Evolutionary conservation across 2,888 invertebrate species (phyloP).

Genomic region (Halictus quadricinctus): DNA sequence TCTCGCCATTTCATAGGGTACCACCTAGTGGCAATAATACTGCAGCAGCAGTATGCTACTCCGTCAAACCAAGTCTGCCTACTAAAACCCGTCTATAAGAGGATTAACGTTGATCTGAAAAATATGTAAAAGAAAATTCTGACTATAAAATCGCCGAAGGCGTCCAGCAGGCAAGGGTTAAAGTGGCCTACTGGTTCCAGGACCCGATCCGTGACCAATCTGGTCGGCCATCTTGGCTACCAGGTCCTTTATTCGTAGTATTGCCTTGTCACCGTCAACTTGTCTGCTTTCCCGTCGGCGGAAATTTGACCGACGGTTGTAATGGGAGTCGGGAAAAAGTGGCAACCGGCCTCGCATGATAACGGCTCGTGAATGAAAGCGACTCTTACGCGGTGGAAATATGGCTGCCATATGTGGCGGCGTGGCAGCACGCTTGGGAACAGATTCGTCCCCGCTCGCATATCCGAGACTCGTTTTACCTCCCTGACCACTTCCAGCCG

Average conservation of each 20-base stretch:
- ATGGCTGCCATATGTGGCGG: conserved; percentile 69
- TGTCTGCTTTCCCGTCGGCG: background rate
- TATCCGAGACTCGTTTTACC: conserved; percentile 20
- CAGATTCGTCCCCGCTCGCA: conserved; percentile 43
- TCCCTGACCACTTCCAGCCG: background rate
- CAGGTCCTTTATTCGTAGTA: background rate
- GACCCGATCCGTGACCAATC: background rate
- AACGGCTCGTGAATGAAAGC: conserved; percentile 49
- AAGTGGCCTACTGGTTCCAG: conserved; percentile 12
- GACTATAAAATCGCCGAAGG: background rate
- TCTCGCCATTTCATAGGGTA: too few relatives aligned
- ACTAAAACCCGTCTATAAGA: background rate
- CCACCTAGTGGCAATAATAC: too few relatives aligned
- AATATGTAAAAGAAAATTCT: background rate
- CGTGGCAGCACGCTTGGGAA: conserved; percentile 35
- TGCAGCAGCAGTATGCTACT: too few relatives aligned
- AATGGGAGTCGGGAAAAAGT: conserved; percentile 33
- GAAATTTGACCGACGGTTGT: conserved; percentile 23
- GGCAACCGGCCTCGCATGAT: conserved; percentile 38
- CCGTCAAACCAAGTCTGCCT: background rate
- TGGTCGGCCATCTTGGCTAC: background rate
- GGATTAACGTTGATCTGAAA: background rate
- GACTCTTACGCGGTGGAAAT: conserved; percentile 53
- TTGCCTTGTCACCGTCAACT: background rate
- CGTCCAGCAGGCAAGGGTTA: background rate